phyloP scores from a whole-genome alignment of 2,797 vertebrate species.

The Scarus forsteni region DNA sequence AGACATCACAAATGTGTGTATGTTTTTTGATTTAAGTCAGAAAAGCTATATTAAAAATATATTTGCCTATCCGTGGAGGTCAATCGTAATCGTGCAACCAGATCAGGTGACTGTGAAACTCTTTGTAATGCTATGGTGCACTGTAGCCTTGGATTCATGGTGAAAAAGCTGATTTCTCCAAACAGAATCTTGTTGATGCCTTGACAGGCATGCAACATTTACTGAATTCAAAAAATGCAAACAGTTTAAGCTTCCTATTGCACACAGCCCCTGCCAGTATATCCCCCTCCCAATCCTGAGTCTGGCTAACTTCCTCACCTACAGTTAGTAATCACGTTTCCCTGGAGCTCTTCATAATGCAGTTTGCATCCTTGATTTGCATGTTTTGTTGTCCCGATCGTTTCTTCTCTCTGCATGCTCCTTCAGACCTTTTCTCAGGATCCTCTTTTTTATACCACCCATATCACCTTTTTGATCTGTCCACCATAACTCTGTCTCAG shows the following conservation, averaged over 20 bases:
- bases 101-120: no score
- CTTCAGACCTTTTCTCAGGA: neutral
- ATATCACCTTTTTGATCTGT: neutral
- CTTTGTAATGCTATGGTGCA: no score
- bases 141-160: no score
- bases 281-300: neutral
- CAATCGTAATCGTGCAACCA: neutral
- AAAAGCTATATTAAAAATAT: no score
- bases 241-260: neutral
- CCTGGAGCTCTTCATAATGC: neutral
- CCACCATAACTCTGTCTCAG: neutral
- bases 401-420: neutral
- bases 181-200: constrained; percentile 1
- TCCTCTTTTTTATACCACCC: neutral
- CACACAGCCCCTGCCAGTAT: neutral
- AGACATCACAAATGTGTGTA: no score
- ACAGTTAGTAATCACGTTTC: neutral
- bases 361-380: neutral
- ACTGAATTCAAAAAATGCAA: neutral
- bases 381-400: neutral
- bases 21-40: no score
- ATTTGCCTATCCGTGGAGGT: neutral
- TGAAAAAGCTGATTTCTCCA: neutral
- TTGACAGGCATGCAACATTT: neutral
- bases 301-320: neutral